These are phyloP conservation scores for Cromileptes altivelis DNA, from an alignment of 2,113 vertebrate genomes.

Conservation along the genomic window DNA sequence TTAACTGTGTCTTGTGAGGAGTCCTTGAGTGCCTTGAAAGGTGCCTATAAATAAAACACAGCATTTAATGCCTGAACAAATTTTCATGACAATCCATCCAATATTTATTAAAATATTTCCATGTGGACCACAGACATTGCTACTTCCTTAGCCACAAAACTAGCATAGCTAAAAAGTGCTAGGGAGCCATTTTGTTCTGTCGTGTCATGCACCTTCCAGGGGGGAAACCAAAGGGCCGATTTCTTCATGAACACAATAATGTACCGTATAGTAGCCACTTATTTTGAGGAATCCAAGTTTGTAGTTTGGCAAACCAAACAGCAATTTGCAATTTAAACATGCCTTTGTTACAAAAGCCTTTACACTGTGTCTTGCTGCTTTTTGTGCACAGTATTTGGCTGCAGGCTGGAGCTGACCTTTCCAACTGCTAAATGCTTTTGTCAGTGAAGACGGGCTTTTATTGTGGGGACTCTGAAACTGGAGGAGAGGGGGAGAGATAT, in stretches of 20 bases:
- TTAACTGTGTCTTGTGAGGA: too few relatives aligned
- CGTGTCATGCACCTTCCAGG: background rate
- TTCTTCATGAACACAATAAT: background rate
- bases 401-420: slow-evolving; percentile 54
- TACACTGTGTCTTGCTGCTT: slow-evolving; percentile 23
- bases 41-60: too few relatives aligned
- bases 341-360: slow-evolving; percentile 10
- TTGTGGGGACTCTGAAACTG: slow-evolving; percentile 56
- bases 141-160: background rate
- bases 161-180: background rate
- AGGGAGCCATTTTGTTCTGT: background rate
- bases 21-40: too few relatives aligned
- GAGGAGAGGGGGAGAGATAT: slow-evolving; percentile 50
- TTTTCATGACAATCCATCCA: too few relatives aligned
- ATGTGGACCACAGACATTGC: background rate
- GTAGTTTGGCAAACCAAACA: background rate
- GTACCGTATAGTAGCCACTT: background rate
- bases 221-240: background rate
- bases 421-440: slow-evolving; percentile 67
- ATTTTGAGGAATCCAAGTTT: background rate
- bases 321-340: slow-evolving; percentile 6
- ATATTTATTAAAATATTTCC: background rate
- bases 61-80: too few relatives aligned
- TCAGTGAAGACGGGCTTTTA: slow-evolving; percentile 55
- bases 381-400: slow-evolving; percentile 55